phyloP scores from a whole-genome alignment of 1,140 invertebrate genomes.

The Drusus annulatus region DNA sequence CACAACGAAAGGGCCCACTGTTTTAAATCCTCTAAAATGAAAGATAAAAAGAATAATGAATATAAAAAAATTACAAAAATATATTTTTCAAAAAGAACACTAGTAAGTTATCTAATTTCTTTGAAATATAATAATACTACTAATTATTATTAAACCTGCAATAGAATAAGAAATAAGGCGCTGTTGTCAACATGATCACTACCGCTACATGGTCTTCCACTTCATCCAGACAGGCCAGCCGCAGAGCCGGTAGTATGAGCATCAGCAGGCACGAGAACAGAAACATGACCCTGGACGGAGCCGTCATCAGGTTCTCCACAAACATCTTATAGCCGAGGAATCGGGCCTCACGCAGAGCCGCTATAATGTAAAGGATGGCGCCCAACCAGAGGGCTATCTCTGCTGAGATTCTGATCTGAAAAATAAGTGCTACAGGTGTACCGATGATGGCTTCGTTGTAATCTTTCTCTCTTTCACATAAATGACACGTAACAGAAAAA shows the following conservation, averaged over 20 bases:
- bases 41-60: no score
- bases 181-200: conserved; percentile 95
- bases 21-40: conserved; percentile 96
- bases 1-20: conserved; percentile 98
- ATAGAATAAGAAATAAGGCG: conserved; percentile 98
- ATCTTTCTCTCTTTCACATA: no score
- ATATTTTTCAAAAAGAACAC: no score
- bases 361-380: conserved; percentile 84
- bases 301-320: conserved; percentile 88
- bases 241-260: conserved; percentile 85
- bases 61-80: no score
- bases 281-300: conserved; percentile 86
- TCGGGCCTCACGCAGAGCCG: conserved; percentile 84
- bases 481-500: no score
- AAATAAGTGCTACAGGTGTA: conserved; percentile 6
- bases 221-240: conserved; percentile 87
- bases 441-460: background rate
- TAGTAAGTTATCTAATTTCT: no score
- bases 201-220: conserved; percentile 93
- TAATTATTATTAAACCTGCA: conserved; percentile 81
- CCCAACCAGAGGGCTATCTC: conserved; percentile 84
- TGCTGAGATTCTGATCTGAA: conserved; percentile 71
- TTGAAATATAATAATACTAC: no score
- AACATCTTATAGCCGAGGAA: conserved; percentile 93
- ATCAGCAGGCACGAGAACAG: conserved; percentile 92